phyloP scores from a whole-genome alignment of 2,888 invertebrate genomes.

The Branchellion lobata region DNA sequence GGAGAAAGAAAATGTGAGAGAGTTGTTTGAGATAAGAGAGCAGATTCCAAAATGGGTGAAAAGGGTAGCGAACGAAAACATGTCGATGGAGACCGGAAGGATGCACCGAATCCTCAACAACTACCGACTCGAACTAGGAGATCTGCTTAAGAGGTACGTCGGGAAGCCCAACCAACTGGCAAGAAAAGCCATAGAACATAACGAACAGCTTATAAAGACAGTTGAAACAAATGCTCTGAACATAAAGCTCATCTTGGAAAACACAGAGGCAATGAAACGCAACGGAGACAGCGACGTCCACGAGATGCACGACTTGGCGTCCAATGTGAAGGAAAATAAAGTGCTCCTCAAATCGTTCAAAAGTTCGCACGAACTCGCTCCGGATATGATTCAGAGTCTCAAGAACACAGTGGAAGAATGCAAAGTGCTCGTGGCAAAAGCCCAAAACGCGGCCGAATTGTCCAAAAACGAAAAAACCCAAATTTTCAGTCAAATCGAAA shows the following conservation, averaged over 20 bases:
- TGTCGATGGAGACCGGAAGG: slow-evolving; percentile 11
- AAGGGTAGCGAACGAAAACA: slow-evolving; percentile 34
- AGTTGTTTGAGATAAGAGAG: slow-evolving; percentile 37
- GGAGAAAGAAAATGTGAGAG: slow-evolving; percentile 41
- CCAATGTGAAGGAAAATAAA: slow-evolving; percentile 42
- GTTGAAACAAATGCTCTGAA: slow-evolving; percentile 31
- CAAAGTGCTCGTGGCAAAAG: neutral
- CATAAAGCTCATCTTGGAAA: slow-evolving; percentile 36
- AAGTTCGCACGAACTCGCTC: neutral
- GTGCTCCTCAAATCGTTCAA: slow-evolving; percentile 23
- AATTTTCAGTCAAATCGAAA: slow-evolving; percentile 4
- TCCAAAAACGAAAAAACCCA: neutral
- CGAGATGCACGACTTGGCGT: slow-evolving; percentile 40
- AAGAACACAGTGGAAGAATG: slow-evolving; percentile 8
- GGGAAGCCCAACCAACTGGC: slow-evolving; percentile 38
- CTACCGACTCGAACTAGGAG: slow-evolving; percentile 32
- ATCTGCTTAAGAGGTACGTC: slow-evolving; percentile 33
- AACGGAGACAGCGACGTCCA: slow-evolving; percentile 32
- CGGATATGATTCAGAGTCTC: neutral
- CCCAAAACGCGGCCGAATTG: neutral
- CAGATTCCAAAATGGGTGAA: slow-evolving; percentile 38
- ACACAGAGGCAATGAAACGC: slow-evolving; percentile 40
- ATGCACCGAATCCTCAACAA: slow-evolving; percentile 33
- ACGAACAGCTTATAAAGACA: slow-evolving; percentile 27
- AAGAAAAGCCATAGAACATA: slow-evolving; percentile 34